Percentiles rank a stretch among this genome's conserved stretches.
Conservation (phyloP, 2,113 vertebrate genomes). For the Eclectus roratus region DNA sequence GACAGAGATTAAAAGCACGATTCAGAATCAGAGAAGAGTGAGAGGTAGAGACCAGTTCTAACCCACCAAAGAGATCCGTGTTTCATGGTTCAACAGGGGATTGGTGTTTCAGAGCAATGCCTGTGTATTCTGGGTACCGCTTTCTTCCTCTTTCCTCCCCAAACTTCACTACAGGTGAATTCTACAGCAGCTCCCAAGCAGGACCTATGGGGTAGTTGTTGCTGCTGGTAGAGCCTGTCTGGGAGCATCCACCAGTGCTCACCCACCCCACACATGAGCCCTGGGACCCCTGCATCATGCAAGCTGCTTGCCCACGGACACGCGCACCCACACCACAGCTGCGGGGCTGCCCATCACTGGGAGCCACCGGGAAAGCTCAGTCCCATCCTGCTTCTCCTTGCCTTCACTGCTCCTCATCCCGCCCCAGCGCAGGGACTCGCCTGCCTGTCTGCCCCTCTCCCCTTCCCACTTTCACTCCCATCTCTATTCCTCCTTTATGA, state of each 20-base stretch:
- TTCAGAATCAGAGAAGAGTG: background rate
- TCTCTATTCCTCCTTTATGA: slow-evolving; percentile 72
- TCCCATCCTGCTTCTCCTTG: background rate
- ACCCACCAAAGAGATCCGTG: background rate
- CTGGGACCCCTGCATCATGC: accelerated
- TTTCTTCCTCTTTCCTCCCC: background rate
- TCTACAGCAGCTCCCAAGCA: background rate
- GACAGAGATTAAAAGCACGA: background rate
- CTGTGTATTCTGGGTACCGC: accelerated
- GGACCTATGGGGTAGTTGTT: background rate
- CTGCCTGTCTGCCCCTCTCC: background rate
- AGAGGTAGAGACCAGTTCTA: background rate
- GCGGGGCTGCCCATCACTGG: background rate
- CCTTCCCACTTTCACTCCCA: background rate
- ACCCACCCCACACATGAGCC: accelerated
- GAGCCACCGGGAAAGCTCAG: background rate
- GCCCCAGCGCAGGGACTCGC: background rate
- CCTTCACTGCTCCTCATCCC: background rate
- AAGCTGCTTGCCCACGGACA: accelerated
- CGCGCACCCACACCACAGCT: accelerated
- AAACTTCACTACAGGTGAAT: background rate
- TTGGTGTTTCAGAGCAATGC: background rate
- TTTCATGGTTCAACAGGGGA: accelerated
- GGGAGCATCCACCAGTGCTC: background rate
- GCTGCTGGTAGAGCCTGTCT: background rate